Conservation (phyloP, 2,888 invertebrate species). For the Carpatolechia fugitivella region DNA sequence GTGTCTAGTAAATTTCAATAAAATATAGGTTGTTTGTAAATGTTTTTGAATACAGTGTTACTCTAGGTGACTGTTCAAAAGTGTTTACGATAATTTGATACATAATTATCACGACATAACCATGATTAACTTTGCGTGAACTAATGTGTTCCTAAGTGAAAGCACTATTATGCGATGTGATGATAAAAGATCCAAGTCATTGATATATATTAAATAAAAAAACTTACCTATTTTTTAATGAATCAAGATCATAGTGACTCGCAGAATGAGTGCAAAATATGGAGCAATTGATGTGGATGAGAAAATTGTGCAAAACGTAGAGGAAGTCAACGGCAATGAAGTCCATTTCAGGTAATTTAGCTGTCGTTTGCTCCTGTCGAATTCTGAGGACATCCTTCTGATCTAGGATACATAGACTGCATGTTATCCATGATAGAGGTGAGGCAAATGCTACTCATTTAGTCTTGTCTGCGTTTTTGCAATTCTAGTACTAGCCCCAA, state of each 20-base stretch:
- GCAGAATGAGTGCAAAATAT: constrained; percentile 60
- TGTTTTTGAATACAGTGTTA: no score
- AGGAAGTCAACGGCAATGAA: constrained; percentile 42
- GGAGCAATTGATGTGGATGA: constrained; percentile 57
- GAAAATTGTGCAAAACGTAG: constrained; percentile 41
- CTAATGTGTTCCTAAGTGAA: not conserved
- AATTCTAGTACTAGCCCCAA: no score
- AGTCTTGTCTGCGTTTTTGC: no score
- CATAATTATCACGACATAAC: not conserved
- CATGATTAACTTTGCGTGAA: not conserved
- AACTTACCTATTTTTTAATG: not conserved
- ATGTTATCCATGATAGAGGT: no score
- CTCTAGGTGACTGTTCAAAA: no score
- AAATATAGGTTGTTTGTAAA: no score
- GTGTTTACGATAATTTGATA: no score
- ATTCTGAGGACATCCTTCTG: no score
- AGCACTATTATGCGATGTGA: not conserved
- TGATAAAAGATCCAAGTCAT: not conserved
- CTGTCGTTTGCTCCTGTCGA: not conserved
- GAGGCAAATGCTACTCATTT: no score
- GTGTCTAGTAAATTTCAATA: not conserved
- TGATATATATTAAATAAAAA: not conserved
- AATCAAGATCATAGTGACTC: not conserved
- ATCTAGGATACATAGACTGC: no score
- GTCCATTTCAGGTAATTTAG: constrained; percentile 53